phyloP scores from a whole-genome alignment of 2,797 vertebrate genomes.

The Melanotaenia nigrans region DNA sequence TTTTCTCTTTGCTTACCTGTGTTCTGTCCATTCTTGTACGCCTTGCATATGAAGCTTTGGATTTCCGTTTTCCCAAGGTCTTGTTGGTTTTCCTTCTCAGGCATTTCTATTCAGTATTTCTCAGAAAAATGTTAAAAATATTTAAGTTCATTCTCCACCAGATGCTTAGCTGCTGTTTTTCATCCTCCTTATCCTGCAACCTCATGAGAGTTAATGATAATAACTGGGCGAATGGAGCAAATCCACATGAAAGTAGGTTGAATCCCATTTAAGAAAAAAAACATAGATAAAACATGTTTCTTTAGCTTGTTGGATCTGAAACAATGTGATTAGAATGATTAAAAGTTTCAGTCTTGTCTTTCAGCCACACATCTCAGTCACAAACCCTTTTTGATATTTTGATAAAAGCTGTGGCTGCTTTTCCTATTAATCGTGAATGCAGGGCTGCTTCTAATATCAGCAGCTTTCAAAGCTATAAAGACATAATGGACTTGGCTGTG shows the following conservation, averaged over 20 bases:
- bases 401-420: conserved; percentile 1
- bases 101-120: too few species aligned
- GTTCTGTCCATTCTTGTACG: too few species aligned
- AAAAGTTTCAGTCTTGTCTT: neutral
- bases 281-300: neutral
- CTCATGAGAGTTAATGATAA: too few species aligned
- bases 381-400: neutral
- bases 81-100: too few species aligned
- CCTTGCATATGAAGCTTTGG: too few species aligned
- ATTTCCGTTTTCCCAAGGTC: too few species aligned
- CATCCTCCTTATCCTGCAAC: too few species aligned
- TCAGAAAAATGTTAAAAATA: too few species aligned
- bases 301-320: neutral
- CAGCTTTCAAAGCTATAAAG: conserved; percentile 39
- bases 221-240: too few species aligned
- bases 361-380: neutral
- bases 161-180: too few species aligned
- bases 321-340: neutral
- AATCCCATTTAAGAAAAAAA: neutral
- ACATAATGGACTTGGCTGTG: conserved; percentile 33
- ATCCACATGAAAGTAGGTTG: neutral
- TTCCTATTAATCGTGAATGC: conserved; percentile 30
- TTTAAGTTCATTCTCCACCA: too few species aligned
- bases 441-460: conserved; percentile 24
- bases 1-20: too few species aligned